A percentile compares a stretch with the other conserved stretches of the same genome.
These are phyloP conservation scores for Microvelia longipes DNA, from an alignment of 1,140 invertebrate species.

Conservation along the genomic window DNA sequence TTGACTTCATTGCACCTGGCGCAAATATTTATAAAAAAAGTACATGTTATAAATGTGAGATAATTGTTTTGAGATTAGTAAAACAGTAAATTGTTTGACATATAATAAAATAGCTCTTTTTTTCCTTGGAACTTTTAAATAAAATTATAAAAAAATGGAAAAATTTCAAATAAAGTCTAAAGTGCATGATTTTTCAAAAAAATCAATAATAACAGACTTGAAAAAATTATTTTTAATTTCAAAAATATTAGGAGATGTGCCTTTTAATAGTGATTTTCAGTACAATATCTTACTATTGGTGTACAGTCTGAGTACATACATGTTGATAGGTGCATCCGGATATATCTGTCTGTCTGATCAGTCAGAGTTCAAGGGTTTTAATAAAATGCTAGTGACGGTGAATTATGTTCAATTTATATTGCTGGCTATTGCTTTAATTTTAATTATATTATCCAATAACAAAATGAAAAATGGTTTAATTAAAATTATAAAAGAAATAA, in stretches of 20 bases:
- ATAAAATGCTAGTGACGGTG: not conserved
- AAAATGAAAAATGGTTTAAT: not conserved
- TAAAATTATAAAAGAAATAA: not conserved
- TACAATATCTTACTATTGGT: not conserved
- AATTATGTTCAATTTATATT: not conserved
- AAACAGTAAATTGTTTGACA: no score
- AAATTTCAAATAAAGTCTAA: not conserved
- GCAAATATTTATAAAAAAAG: no score
- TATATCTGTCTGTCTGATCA: not conserved
- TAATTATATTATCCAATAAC: not conserved
- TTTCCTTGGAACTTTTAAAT: no score
- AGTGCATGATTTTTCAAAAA: not conserved
- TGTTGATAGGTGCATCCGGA: not conserved
- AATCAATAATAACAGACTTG: not conserved
- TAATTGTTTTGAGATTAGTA: no score
- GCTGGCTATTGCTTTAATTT: not conserved
- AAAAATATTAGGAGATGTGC: not conserved
- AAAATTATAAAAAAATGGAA: no score
- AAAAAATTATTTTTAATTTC: not conserved
- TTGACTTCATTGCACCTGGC: no score
- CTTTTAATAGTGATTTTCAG: not conserved
- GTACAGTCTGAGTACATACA: not conserved
- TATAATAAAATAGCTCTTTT: no score
- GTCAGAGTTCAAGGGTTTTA: not conserved
- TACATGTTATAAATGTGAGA: no score